Evolutionary conservation across 2,113 vertebrate species (phyloP).

Genomic region (Callithrix jacchus): DNA sequence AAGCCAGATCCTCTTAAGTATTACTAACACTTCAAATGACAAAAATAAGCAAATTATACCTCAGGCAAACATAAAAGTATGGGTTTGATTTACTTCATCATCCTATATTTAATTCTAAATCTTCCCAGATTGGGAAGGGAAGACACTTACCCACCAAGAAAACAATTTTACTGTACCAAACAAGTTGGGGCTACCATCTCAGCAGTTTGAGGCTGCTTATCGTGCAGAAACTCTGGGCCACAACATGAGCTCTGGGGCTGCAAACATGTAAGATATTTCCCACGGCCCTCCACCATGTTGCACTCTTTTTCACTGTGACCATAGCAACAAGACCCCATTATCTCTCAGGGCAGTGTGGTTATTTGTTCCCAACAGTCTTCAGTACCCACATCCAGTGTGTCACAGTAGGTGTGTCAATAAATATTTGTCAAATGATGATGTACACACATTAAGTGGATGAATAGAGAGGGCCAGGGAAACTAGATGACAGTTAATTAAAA

Average conservation of each 20-base stretch:
- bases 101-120: constrained; percentile 20
- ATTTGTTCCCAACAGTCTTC: background rate
- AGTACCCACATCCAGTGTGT: background rate
- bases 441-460: background rate
- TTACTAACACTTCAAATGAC: constrained; percentile 19
- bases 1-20: background rate
- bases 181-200: background rate
- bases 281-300: background rate
- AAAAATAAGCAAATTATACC: constrained; percentile 27
- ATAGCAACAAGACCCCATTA: background rate
- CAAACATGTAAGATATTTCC: background rate
- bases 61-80: background rate
- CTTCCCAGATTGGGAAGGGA: background rate
- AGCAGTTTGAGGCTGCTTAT: background rate
- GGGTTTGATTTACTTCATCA: constrained; percentile 16
- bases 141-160: background rate
- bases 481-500: background rate
- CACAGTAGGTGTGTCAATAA: background rate
- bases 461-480: background rate
- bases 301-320: background rate
- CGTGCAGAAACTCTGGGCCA: background rate
- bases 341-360: background rate
- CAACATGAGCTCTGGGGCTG: background rate
- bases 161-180: background rate
- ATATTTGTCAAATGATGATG: background rate